Conservation (phyloP, 2,113 vertebrate genomes). For the Cheilinus undulatus region DNA sequence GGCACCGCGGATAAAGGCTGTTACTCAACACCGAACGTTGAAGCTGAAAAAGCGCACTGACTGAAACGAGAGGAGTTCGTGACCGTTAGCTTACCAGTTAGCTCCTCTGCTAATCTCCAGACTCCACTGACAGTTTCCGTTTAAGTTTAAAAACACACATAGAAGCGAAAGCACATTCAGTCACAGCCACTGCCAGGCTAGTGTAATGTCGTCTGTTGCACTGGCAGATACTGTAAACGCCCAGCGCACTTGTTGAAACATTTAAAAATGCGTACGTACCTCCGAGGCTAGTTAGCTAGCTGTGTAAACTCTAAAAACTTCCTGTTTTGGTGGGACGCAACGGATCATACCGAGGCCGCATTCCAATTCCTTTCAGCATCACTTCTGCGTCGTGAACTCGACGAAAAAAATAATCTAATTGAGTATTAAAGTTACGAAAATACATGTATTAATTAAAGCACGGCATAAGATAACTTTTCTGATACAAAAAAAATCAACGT, state of each 20-base stretch:
- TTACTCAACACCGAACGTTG: neutral
- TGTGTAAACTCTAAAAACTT: conserved; percentile 43
- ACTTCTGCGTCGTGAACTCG: neutral
- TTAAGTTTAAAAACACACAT: neutral
- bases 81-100: conserved; percentile 33
- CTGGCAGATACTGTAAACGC: neutral
- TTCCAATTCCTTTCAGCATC: neutral
- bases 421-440: no score
- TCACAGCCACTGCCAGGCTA: neutral
- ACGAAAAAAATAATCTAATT: no score
- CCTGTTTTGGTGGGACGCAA: conserved; percentile 63
- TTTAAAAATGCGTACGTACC: neutral
- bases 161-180: neutral
- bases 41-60: neutral
- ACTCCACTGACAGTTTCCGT: neutral
- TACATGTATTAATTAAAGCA: no score
- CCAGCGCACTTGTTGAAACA: neutral
- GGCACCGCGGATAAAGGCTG: neutral
- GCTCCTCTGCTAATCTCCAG: neutral
- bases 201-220: fast-evolving
- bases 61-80: neutral
- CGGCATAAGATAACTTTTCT: no score
- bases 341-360: neutral
- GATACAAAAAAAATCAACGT: no score
- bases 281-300: conserved; percentile 11